Base-by-base conservation (phyloP, 2,797 vertebrate genomes). In the Hapalemur alaotrensis region DNA sequence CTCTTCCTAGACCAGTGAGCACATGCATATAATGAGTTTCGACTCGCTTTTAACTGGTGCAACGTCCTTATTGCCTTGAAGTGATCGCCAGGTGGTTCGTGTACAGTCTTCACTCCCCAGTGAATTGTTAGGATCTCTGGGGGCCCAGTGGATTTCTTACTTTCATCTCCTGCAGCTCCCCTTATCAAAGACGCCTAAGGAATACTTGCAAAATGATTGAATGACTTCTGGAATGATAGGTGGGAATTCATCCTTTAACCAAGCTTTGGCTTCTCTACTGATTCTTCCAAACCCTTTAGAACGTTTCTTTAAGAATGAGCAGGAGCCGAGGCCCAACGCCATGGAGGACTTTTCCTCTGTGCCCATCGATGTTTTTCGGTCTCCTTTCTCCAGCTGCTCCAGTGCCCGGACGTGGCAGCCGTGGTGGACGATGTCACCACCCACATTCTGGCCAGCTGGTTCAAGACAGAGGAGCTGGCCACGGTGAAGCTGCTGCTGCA, bases 351-450 rank as follows among this genome's bases (percentile, higher is more conserved):
- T 11, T 22, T 32, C 18, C 73, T 30, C 48, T 12, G 30, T 23
- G 50, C 20, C 63, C 2, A 11, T 14, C 0, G 0, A 4, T 35
- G n/a, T 7, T 65, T n/a, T 76, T 89, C 0, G 0, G 1, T 43
- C 38, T 80, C 43, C 46, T 41, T 23, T 43, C 2, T 0, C 54
- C 94, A 98, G 98, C 76, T 98, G 86, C 86, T 98, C 7, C 67
- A 0, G 70, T 92, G 59, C 52, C 89, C 79, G 1, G 89, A 95
- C 0, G 97, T 97, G 94, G 96, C 84, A 0, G 61, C n/a, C 48
- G 1, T 23, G 0, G 82, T 96, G 75, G 87, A 97, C 4, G 84
- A 92, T 2, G 18, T 18, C 5, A 0, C 81, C 9, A 50, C 61
- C 22, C 43, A 1, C n/a, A 1, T 90, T 7, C 54, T 98, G 54